These are phyloP conservation scores for Resseliella maxima DNA, from an alignment of 2,888 invertebrate species.

Conservation along the genomic window DNA sequence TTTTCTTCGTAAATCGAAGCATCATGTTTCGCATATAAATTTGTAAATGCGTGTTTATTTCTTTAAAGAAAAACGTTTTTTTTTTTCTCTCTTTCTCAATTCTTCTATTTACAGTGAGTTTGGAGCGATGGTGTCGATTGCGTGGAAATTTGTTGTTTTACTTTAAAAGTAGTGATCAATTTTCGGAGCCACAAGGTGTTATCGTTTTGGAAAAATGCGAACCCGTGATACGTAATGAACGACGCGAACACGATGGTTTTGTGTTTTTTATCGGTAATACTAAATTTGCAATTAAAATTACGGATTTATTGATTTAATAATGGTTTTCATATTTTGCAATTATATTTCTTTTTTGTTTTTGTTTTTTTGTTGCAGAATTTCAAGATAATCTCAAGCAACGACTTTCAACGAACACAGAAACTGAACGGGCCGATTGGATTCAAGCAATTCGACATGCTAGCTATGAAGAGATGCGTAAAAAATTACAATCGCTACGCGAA, in stretches of 20 bases:
- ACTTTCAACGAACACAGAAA: conserved; percentile 82
- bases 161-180: conserved; percentile 88
- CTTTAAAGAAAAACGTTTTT: neutral
- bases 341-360: conserved; percentile 11
- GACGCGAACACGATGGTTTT: conserved; percentile 76
- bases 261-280: conserved; percentile 83
- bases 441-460: conserved; percentile 86
- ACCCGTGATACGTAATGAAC: conserved; percentile 74
- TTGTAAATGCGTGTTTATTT: neutral
- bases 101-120: conserved; percentile 72
- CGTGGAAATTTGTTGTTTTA: conserved; percentile 94
- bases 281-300: neutral
- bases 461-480: conserved; percentile 82
- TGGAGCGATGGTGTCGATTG: conserved; percentile 89
- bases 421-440: conserved; percentile 87
- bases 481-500: conserved; percentile 72
- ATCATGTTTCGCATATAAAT: neutral
- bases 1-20: conserved; percentile 1
- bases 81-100: neutral
- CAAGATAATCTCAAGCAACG: conserved; percentile 85
- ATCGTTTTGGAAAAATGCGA: conserved; percentile 89
- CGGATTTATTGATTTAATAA: neutral
- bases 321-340: neutral
- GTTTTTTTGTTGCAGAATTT: conserved; percentile 72
- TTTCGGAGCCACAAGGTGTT: conserved; percentile 88